Evolutionary conservation across 2,113 vertebrate genomes (phyloP).

Genomic region (Solea senegalensis): DNA sequence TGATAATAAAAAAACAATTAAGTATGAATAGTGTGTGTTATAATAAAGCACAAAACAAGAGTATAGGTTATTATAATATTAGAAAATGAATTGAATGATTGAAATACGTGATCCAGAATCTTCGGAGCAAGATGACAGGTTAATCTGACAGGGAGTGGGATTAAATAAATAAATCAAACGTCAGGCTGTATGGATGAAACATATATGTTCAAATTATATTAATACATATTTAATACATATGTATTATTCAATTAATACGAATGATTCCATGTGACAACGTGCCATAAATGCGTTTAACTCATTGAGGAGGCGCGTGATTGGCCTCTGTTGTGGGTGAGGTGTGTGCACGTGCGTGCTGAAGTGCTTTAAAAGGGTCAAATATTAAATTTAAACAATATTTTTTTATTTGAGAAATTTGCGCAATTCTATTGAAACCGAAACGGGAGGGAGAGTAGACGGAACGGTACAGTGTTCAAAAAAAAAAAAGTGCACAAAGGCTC

Average conservation of each 20-base stretch:
- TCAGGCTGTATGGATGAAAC: neutral
- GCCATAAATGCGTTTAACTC: too few relatives aligned
- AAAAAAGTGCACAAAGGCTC: too few relatives aligned
- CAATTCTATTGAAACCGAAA: too few relatives aligned
- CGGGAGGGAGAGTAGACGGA: neutral
- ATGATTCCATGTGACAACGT: too few relatives aligned
- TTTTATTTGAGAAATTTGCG: neutral
- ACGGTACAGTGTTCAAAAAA: neutral
- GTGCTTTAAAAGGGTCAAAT: neutral
- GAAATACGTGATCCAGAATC: constrained; percentile 6
- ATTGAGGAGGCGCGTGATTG: neutral
- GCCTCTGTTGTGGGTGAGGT: neutral
- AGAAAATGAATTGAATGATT: constrained; percentile 1
- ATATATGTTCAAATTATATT: neutral
- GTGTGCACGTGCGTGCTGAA: neutral
- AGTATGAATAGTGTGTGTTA: neutral
- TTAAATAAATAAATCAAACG: neutral
- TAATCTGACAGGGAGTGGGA: neutral
- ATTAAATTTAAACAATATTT: neutral
- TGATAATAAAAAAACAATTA: neutral
- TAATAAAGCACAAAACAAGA: neutral
- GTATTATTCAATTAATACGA: too few relatives aligned
- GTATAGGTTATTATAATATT: neutral
- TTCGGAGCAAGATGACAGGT: constrained; percentile 20
- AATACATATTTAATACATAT: neutral